phyloP scores from a whole-genome alignment of 1,140 invertebrate species.

The Panagrolaimus sp. region DNA sequence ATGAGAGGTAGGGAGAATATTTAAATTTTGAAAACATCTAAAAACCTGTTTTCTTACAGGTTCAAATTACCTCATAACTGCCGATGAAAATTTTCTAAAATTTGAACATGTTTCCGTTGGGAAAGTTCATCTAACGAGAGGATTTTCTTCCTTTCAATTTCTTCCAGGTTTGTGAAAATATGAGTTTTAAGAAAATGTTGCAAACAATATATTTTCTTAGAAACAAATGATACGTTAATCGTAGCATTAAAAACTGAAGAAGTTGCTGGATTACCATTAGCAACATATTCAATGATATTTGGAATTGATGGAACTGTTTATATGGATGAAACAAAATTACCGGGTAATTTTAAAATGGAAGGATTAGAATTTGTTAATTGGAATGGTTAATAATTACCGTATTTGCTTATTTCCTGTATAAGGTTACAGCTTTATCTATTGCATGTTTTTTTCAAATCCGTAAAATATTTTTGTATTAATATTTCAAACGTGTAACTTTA shows the following conservation, averaged over 20 bases:
- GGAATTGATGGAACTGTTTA: conserved; percentile 75
- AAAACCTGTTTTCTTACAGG: conserved; percentile 74
- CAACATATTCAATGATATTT: conserved; percentile 84
- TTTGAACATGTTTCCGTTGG: conserved; percentile 67
- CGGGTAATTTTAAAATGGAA: conserved; percentile 83
- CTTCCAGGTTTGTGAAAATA: conserved; percentile 67
- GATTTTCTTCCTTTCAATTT: conserved; percentile 97
- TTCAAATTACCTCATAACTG: conserved; percentile 79
- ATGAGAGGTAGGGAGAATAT: conserved; percentile 53
- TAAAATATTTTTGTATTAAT: no score
- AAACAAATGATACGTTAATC: conserved; percentile 77
- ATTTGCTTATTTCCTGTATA: no score
- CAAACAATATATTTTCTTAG: conserved; percentile 43
- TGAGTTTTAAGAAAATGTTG: neutral
- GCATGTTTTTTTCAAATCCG: no score
- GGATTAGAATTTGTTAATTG: conserved; percentile 82
- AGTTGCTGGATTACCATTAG: conserved; percentile 73
- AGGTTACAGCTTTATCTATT: no score
- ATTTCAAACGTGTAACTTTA: no score
- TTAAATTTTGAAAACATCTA: neutral
- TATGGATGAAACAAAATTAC: conserved; percentile 73
- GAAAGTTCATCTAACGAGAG: conserved; percentile 72
- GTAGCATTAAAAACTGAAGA: conserved; percentile 92
- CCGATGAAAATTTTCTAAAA: conserved; percentile 73
- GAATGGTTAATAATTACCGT: neutral